Evolutionary conservation across 1,140 invertebrate genomes (phyloP).

Genomic region (Delia radicum): DNA sequence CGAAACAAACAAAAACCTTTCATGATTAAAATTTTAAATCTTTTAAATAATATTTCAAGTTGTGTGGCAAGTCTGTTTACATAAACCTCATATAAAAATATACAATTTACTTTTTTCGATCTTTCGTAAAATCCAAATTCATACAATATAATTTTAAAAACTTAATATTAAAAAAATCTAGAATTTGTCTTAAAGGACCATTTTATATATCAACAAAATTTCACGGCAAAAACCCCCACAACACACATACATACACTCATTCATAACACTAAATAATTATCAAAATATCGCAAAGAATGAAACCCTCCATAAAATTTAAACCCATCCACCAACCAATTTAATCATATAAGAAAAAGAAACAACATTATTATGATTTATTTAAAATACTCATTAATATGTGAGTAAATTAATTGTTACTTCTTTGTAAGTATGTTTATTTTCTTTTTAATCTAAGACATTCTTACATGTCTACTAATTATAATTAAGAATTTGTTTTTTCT

Average conservation of each 20-base stretch:
- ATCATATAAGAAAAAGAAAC: slow-evolving; percentile 12
- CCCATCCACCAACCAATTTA: background rate
- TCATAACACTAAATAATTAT: background rate
- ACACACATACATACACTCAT: background rate
- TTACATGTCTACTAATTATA: background rate
- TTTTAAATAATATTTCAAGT: too few species aligned
- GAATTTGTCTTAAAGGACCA: too few species aligned
- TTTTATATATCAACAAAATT: too few species aligned
- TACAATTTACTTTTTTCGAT: too few species aligned
- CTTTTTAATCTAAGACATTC: background rate
- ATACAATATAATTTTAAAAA: too few species aligned
- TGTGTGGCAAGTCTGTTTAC: too few species aligned
- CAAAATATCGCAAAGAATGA: background rate
- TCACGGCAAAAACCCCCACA: background rate
- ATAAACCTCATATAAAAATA: too few species aligned
- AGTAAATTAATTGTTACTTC: background rate
- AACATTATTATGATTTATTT: background rate
- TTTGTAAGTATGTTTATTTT: background rate
- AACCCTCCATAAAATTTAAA: too few species aligned
- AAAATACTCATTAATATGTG: slow-evolving; percentile 7
- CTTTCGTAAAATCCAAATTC: too few species aligned
- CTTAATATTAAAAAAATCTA: too few species aligned
- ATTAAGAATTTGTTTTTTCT: background rate
- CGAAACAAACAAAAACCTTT: too few species aligned
- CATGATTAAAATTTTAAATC: too few species aligned